Base-by-base conservation (phyloP, 2,888 invertebrate genomes). In the Artemia sinica region DNA sequence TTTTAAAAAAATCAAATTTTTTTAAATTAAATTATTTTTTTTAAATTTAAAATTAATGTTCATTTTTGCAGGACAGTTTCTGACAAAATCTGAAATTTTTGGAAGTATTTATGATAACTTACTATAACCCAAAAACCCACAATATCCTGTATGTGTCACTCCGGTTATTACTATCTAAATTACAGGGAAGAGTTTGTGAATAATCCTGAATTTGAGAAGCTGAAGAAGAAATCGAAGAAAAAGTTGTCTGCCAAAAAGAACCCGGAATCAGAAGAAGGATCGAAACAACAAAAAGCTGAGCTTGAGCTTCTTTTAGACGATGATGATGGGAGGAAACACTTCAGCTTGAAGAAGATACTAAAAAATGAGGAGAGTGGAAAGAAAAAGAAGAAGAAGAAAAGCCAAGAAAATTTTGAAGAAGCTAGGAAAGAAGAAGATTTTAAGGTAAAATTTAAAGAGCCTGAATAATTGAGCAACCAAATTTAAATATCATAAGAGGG, bases 271-370 rank as follows among this genome's bases (percentile, higher is more conserved):
- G 69, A 74, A 71, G 71, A 76, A 72, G 74, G 77, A 72, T 71
- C 69, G 69, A 70, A 74, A 41, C 75, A 76, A 74, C 72, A 77
- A 78, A 71, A 77, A 74, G 85, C 84, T 14, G 87, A 88, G 77
- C 78, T 90, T 72, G 85, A 88, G 75, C 76, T 86, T 66, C 77
- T 90, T 66, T 76, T 90, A 76, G 74, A 74, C 69, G 86, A 87
- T 72, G 82, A 84, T 69, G 82, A 83, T 71, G 80, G 81, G 18
- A 85, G 84, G 77, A 83, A 84, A 67, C 91, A 92, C 77, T 91
- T 91, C 74, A 88, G 85, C 76, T 81, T 91, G 72, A 86, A 88
- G 74, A 85, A 87, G 76, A 90, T 91, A 69, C 85, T 88, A 75
- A 86, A 88, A 73, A 77, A 80, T 0, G 86, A 79, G 63, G 71